Conservation (phyloP, 2,113 vertebrate genomes). For the Atrichornis clamosus region DNA sequence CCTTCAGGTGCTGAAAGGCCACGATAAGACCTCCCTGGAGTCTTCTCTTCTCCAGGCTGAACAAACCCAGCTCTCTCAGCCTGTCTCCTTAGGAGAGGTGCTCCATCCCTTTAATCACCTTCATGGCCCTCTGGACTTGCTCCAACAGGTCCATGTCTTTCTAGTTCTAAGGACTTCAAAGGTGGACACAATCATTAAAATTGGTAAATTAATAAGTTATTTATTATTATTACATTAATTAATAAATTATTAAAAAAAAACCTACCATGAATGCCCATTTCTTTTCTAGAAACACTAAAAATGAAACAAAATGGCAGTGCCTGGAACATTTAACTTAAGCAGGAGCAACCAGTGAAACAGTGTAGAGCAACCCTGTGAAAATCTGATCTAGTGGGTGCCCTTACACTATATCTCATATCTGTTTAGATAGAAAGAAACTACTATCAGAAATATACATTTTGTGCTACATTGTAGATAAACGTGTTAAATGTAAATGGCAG, state of each 20-base stretch:
- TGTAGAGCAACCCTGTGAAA: not conserved
- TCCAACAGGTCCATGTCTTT: not conserved
- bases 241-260: too few relatives aligned
- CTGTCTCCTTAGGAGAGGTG: not conserved
- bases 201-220: not conserved
- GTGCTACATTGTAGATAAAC: not conserved
- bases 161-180: not conserved
- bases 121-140: not conserved
- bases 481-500: not conserved
- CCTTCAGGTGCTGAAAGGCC: not conserved
- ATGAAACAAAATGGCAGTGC: not conserved
- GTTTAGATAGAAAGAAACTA: not conserved
- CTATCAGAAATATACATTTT: not conserved
- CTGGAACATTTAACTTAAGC: not conserved
- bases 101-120: not conserved
- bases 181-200: not conserved
- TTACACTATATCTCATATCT: not conserved
- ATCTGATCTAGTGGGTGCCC: not conserved
- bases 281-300: not conserved
- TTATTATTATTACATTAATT: not conserved
- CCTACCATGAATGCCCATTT: not conserved
- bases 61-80: not conserved
- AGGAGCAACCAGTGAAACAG: not conserved
- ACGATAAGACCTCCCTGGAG: not conserved
- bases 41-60: not conserved